Conservation (phyloP, 2,113 vertebrate genomes). For the Mobula birostris region DNA sequence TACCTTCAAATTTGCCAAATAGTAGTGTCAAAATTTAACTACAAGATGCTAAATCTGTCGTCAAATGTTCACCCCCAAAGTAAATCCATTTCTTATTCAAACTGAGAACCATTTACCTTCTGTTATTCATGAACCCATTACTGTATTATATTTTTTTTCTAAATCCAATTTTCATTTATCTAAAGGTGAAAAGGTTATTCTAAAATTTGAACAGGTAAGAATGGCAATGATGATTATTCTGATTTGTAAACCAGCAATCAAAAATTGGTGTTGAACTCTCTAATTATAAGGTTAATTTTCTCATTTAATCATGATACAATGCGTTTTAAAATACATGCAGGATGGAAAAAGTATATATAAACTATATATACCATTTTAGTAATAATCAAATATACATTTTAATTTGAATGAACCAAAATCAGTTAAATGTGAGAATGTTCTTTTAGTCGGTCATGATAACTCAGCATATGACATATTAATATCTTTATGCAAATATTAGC, state of each 20-base stretch:
- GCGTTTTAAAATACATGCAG: slow-evolving; percentile 6
- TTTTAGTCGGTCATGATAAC: not conserved
- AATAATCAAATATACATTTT: slow-evolving; percentile 11
- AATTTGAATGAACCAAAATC: slow-evolving; percentile 27
- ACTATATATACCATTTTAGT: not conserved
- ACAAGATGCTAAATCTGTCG: not conserved
- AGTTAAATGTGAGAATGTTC: not conserved
- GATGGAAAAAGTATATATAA: slow-evolving; percentile 22
- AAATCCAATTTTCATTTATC: slow-evolving; percentile 37
- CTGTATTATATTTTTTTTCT: slow-evolving; percentile 13
- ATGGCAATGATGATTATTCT: slow-evolving; percentile 35
- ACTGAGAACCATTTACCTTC: slow-evolving; percentile 2
- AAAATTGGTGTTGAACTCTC: slow-evolving; percentile 38
- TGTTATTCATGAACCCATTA: slow-evolving; percentile 23
- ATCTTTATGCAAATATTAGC: not conserved
- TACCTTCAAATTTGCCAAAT: not conserved
- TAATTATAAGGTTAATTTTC: slow-evolving; percentile 38
- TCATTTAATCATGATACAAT: slow-evolving; percentile 36
- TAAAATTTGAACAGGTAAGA: slow-evolving; percentile 33
- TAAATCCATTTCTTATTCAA: slow-evolving; percentile 15
- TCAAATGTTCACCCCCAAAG: not conserved
- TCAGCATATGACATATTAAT: not conserved
- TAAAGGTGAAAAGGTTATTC: slow-evolving; percentile 29
- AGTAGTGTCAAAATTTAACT: not conserved
- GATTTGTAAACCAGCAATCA: slow-evolving; percentile 38